These are phyloP conservation scores for Diadumene lineata DNA, from an alignment of 92 coral and sea anemone species.

Conservation along the genomic window DNA sequence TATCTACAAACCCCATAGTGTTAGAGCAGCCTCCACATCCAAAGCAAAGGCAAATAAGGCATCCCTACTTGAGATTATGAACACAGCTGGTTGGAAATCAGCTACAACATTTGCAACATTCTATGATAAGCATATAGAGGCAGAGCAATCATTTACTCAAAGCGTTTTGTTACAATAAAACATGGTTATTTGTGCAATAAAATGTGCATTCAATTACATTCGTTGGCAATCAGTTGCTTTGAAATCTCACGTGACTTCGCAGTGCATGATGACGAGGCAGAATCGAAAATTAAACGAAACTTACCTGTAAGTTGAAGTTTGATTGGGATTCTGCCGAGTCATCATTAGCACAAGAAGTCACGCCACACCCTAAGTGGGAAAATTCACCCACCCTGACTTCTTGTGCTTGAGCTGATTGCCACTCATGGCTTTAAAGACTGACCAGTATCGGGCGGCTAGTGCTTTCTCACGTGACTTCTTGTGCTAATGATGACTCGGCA, in stretches of 20 bases:
- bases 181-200: background rate
- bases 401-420: slow-evolving; percentile 9
- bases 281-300: slow-evolving; percentile 38
- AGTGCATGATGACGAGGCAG: slow-evolving; percentile 53
- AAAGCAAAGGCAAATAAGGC: slow-evolving; percentile 55
- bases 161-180: slow-evolving; percentile 28
- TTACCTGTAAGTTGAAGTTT: slow-evolving; percentile 60
- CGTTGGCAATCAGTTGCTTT: slow-evolving; percentile 66
- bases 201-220: background rate
- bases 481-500: slow-evolving; percentile 70
- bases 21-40: slow-evolving; percentile 62
- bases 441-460: slow-evolving; percentile 19
- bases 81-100: slow-evolving; percentile 56
- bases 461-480: slow-evolving; percentile 57
- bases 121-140: slow-evolving; percentile 49
- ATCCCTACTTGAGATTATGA: slow-evolving; percentile 46
- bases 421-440: slow-evolving; percentile 29
- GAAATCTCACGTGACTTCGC: slow-evolving; percentile 61
- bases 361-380: slow-evolving; percentile 35
- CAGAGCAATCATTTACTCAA: slow-evolving; percentile 33
- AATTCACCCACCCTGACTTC: slow-evolving; percentile 8
- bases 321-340: no score
- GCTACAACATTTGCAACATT: slow-evolving; percentile 61
- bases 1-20: slow-evolving; percentile 59
- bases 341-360: no score